A percentile compares a stretch with the other conserved stretches of the same genome.
These are phyloP conservation scores for Drosophila sordidula DNA, from an alignment of 2,888 invertebrate genomes.

Conservation along the genomic window DNA sequence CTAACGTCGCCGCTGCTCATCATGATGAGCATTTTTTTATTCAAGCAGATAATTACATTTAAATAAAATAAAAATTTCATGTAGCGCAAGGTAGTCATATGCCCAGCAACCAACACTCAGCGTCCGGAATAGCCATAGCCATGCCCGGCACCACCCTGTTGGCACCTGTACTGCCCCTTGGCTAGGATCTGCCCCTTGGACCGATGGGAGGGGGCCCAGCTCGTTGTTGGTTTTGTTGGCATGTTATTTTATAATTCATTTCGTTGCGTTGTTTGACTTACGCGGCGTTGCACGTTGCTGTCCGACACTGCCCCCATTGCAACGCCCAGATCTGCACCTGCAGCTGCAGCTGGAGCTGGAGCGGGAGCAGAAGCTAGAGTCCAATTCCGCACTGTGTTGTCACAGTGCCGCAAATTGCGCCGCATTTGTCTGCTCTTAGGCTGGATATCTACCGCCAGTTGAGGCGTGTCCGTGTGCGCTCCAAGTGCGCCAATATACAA, in stretches of 20 bases:
- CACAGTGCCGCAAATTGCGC: conserved; percentile 75
- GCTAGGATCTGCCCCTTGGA: conserved; percentile 35
- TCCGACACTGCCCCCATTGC: conserved; percentile 5
- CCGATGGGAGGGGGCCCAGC: conserved; percentile 4
- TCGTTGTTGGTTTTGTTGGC: conserved; percentile 70
- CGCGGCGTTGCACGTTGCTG: conserved; percentile 47
- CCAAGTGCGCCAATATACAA: conserved; percentile 65
- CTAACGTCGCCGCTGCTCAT: conserved; percentile 55
- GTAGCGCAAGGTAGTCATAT: conserved; percentile 57
- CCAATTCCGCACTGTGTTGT: conserved; percentile 52
- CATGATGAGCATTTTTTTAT: conserved; percentile 82
- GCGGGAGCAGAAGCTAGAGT: not conserved
- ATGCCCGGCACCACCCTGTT: not conserved
- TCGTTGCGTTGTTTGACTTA: conserved; percentile 77
- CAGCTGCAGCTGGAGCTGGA: conserved; percentile 5
- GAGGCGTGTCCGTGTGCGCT: conserved; percentile 8
- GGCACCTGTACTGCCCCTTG: conserved; percentile 3
- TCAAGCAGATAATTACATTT: conserved; percentile 85
- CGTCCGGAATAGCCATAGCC: not conserved
- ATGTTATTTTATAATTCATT: conserved; percentile 81
- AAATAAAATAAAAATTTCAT: conserved; percentile 85
- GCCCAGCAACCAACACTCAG: conserved; percentile 9
- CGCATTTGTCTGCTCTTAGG: conserved; percentile 73
- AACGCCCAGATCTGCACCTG: conserved; percentile 11
- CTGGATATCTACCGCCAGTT: conserved; percentile 30